phyloP scores from a whole-genome alignment of 1,140 invertebrate genomes.

The Lucilia sericata region DNA sequence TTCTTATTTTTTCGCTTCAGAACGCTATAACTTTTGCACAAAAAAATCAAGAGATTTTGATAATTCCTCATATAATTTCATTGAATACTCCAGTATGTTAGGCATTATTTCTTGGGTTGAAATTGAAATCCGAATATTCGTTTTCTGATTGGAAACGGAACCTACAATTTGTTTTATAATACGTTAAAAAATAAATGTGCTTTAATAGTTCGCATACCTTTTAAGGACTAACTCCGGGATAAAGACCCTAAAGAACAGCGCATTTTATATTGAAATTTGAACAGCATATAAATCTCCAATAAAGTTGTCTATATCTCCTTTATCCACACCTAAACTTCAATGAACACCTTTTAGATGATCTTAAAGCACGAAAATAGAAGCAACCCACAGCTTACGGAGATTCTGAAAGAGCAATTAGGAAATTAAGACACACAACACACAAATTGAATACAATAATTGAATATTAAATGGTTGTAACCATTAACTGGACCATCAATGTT shows the following conservation, averaged over 20 bases:
- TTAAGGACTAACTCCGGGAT: not conserved
- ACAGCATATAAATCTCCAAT: not conserved
- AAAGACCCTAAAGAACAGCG: not conserved
- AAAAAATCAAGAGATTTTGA: too few relatives aligned
- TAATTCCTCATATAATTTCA: too few relatives aligned
- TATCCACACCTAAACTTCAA: not conserved
- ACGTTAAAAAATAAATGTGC: not conserved
- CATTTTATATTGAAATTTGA: not conserved
- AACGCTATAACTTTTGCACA: too few relatives aligned
- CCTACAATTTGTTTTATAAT: too few relatives aligned
- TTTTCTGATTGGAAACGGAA: too few relatives aligned
- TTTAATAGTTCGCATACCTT: slow-evolving; percentile 10
- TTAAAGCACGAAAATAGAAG: not conserved
- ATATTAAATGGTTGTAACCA: too few relatives aligned
- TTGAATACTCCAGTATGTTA: too few relatives aligned
- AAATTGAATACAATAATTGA: too few relatives aligned
- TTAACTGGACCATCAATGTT: too few relatives aligned
- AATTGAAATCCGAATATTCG: too few relatives aligned
- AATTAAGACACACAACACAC: not conserved
- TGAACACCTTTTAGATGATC: not conserved
- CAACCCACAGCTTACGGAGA: slow-evolving; percentile 13
- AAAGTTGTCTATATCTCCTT: not conserved
- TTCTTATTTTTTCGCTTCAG: too few relatives aligned
- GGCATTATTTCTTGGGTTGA: too few relatives aligned
- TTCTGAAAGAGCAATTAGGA: slow-evolving; percentile 5